Percentiles rank a stretch among this genome's conserved stretches.
Conservation (phyloP, 2,113 vertebrate genomes). For the Myiopsitta monachus region DNA sequence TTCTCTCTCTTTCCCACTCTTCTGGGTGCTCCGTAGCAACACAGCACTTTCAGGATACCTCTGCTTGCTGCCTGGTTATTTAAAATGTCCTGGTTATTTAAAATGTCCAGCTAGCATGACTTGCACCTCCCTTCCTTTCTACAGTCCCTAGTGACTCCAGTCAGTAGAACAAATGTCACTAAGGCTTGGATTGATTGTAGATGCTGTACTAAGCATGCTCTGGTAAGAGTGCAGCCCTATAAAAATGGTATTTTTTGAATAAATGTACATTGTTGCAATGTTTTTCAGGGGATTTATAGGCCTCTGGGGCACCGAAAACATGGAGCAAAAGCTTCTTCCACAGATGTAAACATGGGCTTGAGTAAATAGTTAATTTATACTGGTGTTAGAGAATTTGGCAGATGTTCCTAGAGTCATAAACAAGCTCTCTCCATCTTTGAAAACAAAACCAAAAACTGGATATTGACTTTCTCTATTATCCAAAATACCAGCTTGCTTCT, state of each 20-base stretch:
- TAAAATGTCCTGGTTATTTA: background rate
- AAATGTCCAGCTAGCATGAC: background rate
- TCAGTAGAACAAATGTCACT: background rate
- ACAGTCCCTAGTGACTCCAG: background rate
- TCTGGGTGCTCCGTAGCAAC: background rate
- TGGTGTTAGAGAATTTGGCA: slow-evolving; percentile 9
- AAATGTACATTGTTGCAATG: background rate
- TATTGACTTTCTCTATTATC: background rate
- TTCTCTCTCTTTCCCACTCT: background rate
- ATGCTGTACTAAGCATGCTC: background rate
- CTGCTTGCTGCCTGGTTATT: background rate
- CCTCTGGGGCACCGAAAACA: slow-evolving; percentile 21
- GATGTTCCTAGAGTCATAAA: slow-evolving; percentile 19
- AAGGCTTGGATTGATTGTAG: background rate
- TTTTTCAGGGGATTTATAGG: slow-evolving; percentile 44
- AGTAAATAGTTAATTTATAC: slow-evolving; percentile 55
- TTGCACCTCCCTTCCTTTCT: background rate
- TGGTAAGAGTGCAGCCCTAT: background rate
- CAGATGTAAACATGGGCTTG: slow-evolving; percentile 21
- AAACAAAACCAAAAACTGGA: slow-evolving; percentile 1
- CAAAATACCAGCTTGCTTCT: background rate
- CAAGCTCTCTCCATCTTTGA: background rate
- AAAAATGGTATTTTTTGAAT: background rate
- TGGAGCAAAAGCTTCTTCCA: slow-evolving; percentile 17
- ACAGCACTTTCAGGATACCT: background rate